Conservation (phyloP, 2,113 vertebrate species). For the Todiramphus chloris region DNA sequence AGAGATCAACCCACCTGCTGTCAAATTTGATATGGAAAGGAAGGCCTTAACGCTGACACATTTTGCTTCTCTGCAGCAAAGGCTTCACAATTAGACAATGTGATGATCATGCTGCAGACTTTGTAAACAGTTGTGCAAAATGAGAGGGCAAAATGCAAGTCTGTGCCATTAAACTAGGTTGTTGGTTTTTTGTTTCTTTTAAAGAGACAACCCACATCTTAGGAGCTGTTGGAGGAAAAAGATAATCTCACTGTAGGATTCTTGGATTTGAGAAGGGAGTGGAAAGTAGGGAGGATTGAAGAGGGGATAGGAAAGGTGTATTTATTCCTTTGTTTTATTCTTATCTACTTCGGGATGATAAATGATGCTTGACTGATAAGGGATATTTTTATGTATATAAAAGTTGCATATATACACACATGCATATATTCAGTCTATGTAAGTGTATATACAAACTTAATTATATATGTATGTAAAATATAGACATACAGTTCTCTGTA, state of each 20-base stretch:
- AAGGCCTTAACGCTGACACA: slow-evolving; percentile 68
- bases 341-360: neutral
- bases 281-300: neutral
- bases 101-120: slow-evolving; percentile 72
- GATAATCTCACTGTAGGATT: neutral
- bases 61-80: slow-evolving; percentile 71
- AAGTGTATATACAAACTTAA: neutral
- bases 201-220: slow-evolving; percentile 63
- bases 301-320: neutral
- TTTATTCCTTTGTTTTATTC: neutral
- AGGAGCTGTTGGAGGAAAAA: slow-evolving; percentile 30
- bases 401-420: neutral
- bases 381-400: neutral
- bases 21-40: slow-evolving; percentile 71
- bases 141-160: slow-evolving; percentile 66
- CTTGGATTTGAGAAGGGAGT: neutral
- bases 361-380: neutral
- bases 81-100: slow-evolving; percentile 70
- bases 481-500: neutral
- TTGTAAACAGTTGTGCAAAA: slow-evolving; percentile 73
- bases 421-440: neutral
- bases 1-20: slow-evolving; percentile 79
- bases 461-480: neutral
- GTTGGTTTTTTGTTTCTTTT: slow-evolving; percentile 68
- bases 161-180: slow-evolving; percentile 71